Conservation (phyloP, 2,888 invertebrate genomes). For the Euzetes globulus region DNA sequence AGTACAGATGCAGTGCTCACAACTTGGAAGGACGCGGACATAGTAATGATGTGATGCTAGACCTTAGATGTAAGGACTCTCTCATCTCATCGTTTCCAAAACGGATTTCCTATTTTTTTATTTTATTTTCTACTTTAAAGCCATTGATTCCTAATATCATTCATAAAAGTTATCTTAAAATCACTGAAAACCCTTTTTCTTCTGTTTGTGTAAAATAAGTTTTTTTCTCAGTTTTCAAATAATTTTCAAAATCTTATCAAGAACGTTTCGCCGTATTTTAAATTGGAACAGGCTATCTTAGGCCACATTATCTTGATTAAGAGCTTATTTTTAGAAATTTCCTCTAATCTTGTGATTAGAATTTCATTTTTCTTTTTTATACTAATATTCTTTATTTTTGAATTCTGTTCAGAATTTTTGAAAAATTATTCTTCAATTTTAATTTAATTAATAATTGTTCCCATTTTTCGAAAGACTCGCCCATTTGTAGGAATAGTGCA, state of each 20-base stretch:
- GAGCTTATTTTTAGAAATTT: too few species aligned
- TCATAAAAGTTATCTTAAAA: neutral
- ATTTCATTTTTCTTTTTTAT: too few species aligned
- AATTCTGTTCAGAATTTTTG: too few species aligned
- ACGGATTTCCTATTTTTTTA: neutral
- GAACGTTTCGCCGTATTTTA: too few species aligned
- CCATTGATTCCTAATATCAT: neutral
- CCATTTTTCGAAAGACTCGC: neutral
- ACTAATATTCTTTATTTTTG: too few species aligned
- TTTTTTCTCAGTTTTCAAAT: neutral
- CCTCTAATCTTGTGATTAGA: too few species aligned
- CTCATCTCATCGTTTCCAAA: neutral
- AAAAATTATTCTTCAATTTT: too few species aligned
- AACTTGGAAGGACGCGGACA: constrained; percentile 32
- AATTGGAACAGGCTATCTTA: too few species aligned
- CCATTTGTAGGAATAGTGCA: neutral
- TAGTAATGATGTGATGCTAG: constrained; percentile 30
- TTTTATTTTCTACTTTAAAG: neutral
- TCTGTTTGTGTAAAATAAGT: too few species aligned
- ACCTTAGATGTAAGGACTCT: constrained; percentile 33
- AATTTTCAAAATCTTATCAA: neutral
- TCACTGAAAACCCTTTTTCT: too few species aligned
- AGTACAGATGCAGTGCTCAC: constrained; percentile 32
- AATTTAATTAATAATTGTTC: neutral
- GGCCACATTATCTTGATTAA: too few species aligned